phyloP scores from a whole-genome alignment of 2,797 vertebrate genomes.

The Phylloscopus collybita region DNA sequence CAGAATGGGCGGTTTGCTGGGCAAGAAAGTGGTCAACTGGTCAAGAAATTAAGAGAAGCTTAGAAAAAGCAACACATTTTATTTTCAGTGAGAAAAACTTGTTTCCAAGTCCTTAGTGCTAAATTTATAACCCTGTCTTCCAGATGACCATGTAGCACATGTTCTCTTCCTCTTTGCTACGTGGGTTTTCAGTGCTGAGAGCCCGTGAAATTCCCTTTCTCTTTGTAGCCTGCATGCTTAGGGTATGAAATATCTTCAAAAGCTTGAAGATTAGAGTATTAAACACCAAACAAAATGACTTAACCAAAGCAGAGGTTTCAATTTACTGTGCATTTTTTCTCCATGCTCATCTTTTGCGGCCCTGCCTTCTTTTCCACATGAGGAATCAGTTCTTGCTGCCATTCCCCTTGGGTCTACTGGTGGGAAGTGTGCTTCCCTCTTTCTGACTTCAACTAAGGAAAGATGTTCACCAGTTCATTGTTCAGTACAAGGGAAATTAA shows the following conservation, averaged over 20 bases:
- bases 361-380: background rate
- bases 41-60: background rate
- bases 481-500: background rate
- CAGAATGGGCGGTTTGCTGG: background rate
- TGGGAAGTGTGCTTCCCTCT: background rate
- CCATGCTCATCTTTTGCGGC: background rate
- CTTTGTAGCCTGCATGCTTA: background rate
- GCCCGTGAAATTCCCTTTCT: background rate
- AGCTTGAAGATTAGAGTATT: background rate
- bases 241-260: background rate
- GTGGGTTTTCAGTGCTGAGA: background rate
- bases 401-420: background rate
- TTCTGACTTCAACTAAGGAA: background rate
- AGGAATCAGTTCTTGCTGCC: background rate
- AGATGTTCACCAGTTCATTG: background rate
- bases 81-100: background rate
- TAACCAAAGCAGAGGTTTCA: background rate
- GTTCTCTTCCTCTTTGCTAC: background rate
- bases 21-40: background rate
- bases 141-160: background rate
- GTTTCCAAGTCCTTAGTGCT: background rate
- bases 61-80: background rate
- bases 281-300: background rate
- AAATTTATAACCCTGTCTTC: background rate
- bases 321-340: background rate